A percentile compares a stretch with the other conserved stretches of the same genome.
Evolutionary conservation across 2,888 invertebrate species (phyloP).

Genomic region (Corythucha ciliata): DNA sequence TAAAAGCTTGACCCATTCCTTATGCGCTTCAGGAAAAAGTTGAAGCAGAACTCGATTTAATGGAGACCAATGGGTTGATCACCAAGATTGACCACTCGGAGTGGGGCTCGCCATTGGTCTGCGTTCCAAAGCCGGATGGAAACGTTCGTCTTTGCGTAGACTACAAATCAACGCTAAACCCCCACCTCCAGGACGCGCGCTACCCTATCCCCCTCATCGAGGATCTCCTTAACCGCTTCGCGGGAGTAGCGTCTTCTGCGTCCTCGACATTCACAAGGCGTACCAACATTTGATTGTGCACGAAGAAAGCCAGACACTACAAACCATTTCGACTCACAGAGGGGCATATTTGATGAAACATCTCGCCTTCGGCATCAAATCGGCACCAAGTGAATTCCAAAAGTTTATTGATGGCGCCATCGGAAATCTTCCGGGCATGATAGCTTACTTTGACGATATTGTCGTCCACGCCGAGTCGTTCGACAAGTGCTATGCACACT

Average conservation of each 20-base stretch:
- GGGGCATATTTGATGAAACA: conserved; percentile 19
- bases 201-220: conserved; percentile 29
- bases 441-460: conserved; percentile 10
- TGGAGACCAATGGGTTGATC: conserved; percentile 25
- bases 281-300: conserved; percentile 29
- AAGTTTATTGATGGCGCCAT: not conserved
- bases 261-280: conserved; percentile 31
- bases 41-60: conserved; percentile 22
- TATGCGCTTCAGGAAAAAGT: conserved; percentile 23
- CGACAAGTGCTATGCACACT: conserved; percentile 3
- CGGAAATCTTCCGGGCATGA: not conserved
- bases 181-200: conserved; percentile 29
- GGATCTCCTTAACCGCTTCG: conserved; percentile 26
- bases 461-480: conserved; percentile 12
- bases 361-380: conserved; percentile 18
- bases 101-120: conserved; percentile 21
- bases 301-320: conserved; percentile 22
- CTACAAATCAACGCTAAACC: conserved; percentile 35
- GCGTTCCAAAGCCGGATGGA: too few species aligned
- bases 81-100: conserved; percentile 20
- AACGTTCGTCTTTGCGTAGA: conserved; percentile 30
- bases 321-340: conserved; percentile 26
- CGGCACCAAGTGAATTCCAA: conserved; percentile 16
- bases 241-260: conserved; percentile 27
- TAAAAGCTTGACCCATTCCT: conserved; percentile 17